Evolutionary conservation across 1,140 invertebrate species (phyloP), one percentile per base, ranked within the genome.

Genomic region (Leptopilina clavipes): DNA sequence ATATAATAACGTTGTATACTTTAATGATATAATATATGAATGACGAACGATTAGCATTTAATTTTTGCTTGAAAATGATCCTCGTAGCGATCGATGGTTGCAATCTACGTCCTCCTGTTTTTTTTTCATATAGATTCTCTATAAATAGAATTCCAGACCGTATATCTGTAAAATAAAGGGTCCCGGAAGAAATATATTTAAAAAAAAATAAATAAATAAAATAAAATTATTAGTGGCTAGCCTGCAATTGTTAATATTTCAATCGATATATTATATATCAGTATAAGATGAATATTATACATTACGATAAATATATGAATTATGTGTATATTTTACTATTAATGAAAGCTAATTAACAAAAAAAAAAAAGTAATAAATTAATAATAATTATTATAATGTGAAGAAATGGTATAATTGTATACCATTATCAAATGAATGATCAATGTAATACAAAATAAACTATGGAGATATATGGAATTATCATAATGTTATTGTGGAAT

Each of bases 301-400:
- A 82, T 82, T 83, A 84, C 79, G 78, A 85, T 85, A 80, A 86
- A 85, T 85, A 65, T 65, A 84, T 85, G 78, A 86, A 85, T 85
- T 87, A 86, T 84, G 85, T 86, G 85, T 85, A 86, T 86, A 86
- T 87, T 85, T 87, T 87, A 85, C 82, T 85, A 85, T 84, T 82
- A 85, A 31, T 81, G 80, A 82, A 75, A 75, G 76, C 72, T 76
- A 82, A 77, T 56, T 82, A 82, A 73, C 56, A 71, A 75, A 52
- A 6, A 52, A 52, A 3, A 17, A 52, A 52, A 3, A 52, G 17
- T 14, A 45, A 45, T 14, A 45, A 14, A 45, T 10, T 45, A 45
- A 45, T 14, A 45, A 14, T 14, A 45, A 44, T 11, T 10, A 45
- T 14, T 10, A 45, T n/a, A 45, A 45, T 40, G 14, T 45, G 44